Evolutionary conservation across 1,140 invertebrate genomes (phyloP).

Genomic region (Brachionus rotundiformis): DNA sequence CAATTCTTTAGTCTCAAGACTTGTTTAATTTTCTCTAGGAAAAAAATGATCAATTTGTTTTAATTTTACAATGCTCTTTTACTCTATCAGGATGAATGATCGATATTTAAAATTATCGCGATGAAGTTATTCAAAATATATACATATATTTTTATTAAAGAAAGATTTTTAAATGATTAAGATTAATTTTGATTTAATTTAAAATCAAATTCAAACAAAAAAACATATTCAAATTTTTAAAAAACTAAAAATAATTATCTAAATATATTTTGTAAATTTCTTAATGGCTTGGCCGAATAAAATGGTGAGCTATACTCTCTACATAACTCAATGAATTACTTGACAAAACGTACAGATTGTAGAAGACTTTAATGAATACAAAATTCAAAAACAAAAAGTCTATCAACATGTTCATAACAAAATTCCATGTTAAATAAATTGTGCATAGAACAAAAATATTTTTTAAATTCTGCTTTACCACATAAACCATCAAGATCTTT

Average conservation of each 20-base stretch:
- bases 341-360: neutral
- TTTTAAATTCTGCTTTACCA: neutral
- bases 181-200: no score
- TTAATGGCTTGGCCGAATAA: conserved; percentile 28
- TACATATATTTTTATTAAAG: no score
- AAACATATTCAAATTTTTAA: neutral
- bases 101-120: no score
- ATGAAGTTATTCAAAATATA: no score
- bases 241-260: neutral
- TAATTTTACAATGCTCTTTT: no score
- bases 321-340: conserved; percentile 4
- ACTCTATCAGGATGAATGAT: no score
- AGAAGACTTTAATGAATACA: neutral
- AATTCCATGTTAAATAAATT: neutral
- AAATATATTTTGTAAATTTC: neutral
- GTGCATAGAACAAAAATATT: neutral
- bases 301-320: conserved; percentile 20
- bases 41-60: no score
- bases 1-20: no score
- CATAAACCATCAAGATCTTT: neutral
- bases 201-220: no score
- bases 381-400: neutral
- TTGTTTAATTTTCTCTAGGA: no score
- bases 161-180: no score
- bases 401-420: neutral